A percentile compares a stretch with the other conserved stretches of the same genome.
These are phyloP conservation scores for Cerastis leucographa DNA, from an alignment of 2,888 invertebrate species.

Conservation along the genomic window DNA sequence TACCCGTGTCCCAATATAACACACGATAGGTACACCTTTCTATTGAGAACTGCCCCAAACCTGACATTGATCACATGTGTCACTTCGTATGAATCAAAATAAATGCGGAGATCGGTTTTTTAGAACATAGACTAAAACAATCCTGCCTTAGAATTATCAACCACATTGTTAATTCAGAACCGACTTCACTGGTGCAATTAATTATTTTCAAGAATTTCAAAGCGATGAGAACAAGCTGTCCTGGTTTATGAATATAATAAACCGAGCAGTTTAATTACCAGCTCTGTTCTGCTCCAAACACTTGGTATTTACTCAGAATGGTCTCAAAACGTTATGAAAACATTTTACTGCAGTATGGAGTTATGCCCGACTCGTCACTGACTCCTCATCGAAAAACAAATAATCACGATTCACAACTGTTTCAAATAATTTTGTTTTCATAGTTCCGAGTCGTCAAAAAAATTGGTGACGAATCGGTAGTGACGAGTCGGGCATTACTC, in stretches of 20 bases:
- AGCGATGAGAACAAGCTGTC: slow-evolving; percentile 6
- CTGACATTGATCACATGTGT: neutral
- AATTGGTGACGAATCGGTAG: no score
- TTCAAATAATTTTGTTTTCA: no score
- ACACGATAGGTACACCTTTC: neutral
- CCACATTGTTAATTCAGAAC: neutral
- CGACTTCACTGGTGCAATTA: neutral
- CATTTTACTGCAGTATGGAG: slow-evolving; percentile 2
- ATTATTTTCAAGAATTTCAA: slow-evolving; percentile 17
- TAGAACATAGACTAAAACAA: neutral
- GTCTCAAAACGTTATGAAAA: slow-evolving; percentile 13
- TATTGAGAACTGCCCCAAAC: neutral
- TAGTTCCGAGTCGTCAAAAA: no score
- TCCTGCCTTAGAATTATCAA: neutral
- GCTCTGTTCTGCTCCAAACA: slow-evolving; percentile 17
- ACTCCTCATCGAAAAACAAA: no score
- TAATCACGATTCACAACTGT: no score
- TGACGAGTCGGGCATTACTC: no score
- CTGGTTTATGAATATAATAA: slow-evolving; percentile 21
- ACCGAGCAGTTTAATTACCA: slow-evolving; percentile 30
- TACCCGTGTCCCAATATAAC: neutral
- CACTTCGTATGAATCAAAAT: neutral
- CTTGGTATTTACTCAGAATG: slow-evolving; percentile 15
- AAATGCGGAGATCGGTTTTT: neutral
- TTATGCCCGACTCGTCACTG: no score